Conservation (phyloP, 2,888 invertebrate species). For the Scaptomyza flava region DNA sequence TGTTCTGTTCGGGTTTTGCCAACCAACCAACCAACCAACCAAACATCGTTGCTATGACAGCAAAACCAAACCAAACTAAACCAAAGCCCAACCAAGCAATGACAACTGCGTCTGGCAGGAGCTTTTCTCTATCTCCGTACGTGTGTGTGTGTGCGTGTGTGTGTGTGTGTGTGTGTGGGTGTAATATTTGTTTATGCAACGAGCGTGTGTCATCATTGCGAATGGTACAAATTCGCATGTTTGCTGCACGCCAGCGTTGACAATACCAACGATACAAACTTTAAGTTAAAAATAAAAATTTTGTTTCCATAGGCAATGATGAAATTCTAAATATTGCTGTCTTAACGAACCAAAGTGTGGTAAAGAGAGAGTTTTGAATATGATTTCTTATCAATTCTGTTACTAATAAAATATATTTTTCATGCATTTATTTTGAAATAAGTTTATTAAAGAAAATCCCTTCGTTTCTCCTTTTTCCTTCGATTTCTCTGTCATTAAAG, state of each 20-base stretch:
- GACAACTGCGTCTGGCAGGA: constrained; percentile 59
- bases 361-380: background rate
- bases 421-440: too few relatives aligned
- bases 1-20: background rate
- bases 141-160: background rate
- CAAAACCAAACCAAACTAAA: constrained; percentile 27
- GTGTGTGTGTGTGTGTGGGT: constrained; percentile 1
- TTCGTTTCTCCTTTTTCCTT: too few relatives aligned
- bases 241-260: constrained; percentile 52
- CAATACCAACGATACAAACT: constrained; percentile 32
- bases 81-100: constrained; percentile 25
- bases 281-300: constrained; percentile 7
- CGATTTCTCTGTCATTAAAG: too few relatives aligned
- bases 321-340: constrained; percentile 2
- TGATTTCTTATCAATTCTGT: too few relatives aligned
- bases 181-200: constrained; percentile 79
- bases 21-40: constrained; percentile 30
- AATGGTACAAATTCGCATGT: constrained; percentile 73
- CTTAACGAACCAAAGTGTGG: too few relatives aligned
- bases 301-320: background rate
- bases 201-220: constrained; percentile 73
- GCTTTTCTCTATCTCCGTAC: background rate
- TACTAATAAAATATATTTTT: too few relatives aligned
- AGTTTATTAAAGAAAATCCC: too few relatives aligned
- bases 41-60: constrained; percentile 68